A percentile compares a stretch with the other conserved stretches of the same genome.
These are phyloP conservation scores for Ormyrus thymus DNA, from an alignment of 2,888 invertebrate genomes.

Conservation along the genomic window DNA sequence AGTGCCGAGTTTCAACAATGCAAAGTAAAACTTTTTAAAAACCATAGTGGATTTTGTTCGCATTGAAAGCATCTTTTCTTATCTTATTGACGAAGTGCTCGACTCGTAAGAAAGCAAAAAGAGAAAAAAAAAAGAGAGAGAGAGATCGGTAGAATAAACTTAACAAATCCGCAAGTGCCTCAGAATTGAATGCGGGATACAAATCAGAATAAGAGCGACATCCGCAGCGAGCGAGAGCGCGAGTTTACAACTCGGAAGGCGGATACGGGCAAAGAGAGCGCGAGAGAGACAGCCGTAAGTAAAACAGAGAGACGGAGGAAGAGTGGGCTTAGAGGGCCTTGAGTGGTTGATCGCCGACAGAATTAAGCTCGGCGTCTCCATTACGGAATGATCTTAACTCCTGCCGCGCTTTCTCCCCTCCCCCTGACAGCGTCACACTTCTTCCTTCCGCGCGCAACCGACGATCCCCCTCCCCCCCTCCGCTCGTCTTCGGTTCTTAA, in stretches of 20 bases:
- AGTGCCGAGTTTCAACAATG: no score
- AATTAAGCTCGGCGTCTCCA: slow-evolving; percentile 64
- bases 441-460: neutral
- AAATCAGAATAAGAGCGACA: slow-evolving; percentile 43
- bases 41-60: neutral
- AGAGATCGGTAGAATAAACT: slow-evolving; percentile 1
- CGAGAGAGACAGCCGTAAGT: slow-evolving; percentile 1
- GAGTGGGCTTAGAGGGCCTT: slow-evolving; percentile 58
- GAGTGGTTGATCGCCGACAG: slow-evolving; percentile 63
- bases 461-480: neutral
- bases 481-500: slow-evolving; percentile 62
- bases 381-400: slow-evolving; percentile 62
- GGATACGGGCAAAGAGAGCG: slow-evolving; percentile 20
- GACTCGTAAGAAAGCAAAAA: neutral
- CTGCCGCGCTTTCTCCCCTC: slow-evolving; percentile 34
- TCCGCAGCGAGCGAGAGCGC: slow-evolving; percentile 24
- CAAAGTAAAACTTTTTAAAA: no score
- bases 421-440: slow-evolving; percentile 2
- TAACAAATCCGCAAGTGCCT: slow-evolving; percentile 1
- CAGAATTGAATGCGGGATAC: slow-evolving; percentile 37
- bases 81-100: neutral
- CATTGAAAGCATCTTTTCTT: no score
- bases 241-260: slow-evolving; percentile 43
- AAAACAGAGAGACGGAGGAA: slow-evolving; percentile 28
- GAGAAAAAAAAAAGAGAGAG: neutral